Evolutionary conservation across 2,797 vertebrate genomes (phyloP).

Genomic region (Anguilla obscura): DNA sequence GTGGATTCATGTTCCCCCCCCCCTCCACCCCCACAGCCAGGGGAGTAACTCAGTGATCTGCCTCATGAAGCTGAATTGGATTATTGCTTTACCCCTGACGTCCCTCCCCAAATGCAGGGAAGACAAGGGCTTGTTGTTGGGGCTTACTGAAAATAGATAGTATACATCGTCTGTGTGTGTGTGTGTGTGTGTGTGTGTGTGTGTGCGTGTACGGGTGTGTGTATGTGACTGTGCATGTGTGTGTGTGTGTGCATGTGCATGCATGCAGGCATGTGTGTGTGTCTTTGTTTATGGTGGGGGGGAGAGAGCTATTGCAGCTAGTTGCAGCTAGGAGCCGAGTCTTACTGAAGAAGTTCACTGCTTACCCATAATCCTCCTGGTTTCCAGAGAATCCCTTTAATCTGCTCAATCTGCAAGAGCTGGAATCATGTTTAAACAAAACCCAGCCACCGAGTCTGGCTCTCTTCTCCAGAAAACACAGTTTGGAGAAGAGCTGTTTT

Average conservation of each 20-base stretch:
- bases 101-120: neutral
- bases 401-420: neutral
- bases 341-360: neutral
- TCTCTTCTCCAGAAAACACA: too few relatives aligned
- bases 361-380: neutral
- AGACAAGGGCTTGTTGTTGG: neutral
- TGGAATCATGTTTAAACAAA: neutral
- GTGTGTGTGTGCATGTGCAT: slow-evolving; percentile 20
- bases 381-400: neutral
- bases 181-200: neutral
- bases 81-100: neutral
- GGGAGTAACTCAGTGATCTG: neutral
- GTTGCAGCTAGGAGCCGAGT: neutral
- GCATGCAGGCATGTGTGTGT: neutral
- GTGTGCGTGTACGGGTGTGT: neutral
- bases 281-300: neutral
- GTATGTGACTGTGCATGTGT: neutral
- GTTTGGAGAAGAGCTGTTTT: neutral
- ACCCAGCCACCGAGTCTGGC: neutral
- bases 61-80: neutral
- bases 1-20: neutral
- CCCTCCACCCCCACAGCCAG: neutral
- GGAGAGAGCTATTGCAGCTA: neutral
- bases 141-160: neutral
- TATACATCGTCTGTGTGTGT: neutral